Percentiles rank a stretch among this genome's conserved stretches.
phyloP scores from a whole-genome alignment of 2,888 invertebrate genomes.

The Mactromeris polynyma region DNA sequence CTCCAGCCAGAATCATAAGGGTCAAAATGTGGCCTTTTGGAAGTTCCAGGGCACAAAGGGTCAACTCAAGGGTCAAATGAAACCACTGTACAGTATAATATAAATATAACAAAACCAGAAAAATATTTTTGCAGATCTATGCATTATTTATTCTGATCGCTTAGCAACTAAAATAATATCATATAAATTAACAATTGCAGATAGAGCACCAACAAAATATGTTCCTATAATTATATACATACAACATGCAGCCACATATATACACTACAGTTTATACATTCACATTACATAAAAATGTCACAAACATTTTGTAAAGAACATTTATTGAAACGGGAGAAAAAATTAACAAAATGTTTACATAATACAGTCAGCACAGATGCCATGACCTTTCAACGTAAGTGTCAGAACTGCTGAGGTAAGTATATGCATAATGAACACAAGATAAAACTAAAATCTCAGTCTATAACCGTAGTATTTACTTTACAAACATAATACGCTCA shows the following conservation, averaged over 20 bases:
- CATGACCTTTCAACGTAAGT: constrained; percentile 27
- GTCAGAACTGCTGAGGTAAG: constrained; percentile 8
- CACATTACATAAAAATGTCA: neutral
- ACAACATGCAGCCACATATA: neutral
- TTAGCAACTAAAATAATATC: constrained; percentile 12
- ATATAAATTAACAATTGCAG: constrained; percentile 20
- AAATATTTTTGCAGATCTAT: neutral
- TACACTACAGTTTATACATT: neutral
- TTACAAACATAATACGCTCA: no score
- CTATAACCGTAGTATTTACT: no score
- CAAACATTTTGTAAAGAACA: neutral
- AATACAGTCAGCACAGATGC: neutral
- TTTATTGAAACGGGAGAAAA: neutral
- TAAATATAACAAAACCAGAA: neutral
- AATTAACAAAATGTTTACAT: neutral
- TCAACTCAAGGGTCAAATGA: no score
- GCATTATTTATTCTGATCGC: constrained; percentile 15
- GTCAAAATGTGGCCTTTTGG: no score
- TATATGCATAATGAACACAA: neutral
- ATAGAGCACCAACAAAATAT: constrained; percentile 10
- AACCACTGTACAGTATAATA: neutral
- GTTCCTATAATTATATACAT: neutral
- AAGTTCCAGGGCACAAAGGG: no score
- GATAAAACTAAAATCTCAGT: no score
- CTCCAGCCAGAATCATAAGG: no score